phyloP scores from a whole-genome alignment of 2,888 invertebrate species.

The Andricus quercusramuli region DNA sequence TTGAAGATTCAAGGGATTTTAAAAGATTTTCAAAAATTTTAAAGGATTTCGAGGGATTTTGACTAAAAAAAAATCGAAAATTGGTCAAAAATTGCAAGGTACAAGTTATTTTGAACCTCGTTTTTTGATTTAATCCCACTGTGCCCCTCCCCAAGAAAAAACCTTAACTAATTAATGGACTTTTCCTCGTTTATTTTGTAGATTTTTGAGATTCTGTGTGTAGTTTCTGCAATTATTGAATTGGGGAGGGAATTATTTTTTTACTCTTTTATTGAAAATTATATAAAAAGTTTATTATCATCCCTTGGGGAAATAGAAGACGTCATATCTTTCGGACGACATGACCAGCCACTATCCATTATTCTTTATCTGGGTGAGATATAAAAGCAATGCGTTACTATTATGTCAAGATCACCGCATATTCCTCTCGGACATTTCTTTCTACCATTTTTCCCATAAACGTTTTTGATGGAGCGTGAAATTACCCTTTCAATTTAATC shows the following conservation, averaged over 20 bases:
- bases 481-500: slow-evolving; percentile 33
- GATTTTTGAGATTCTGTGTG: not conserved
- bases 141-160: too few species aligned
- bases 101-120: too few species aligned
- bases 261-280: slow-evolving; percentile 32
- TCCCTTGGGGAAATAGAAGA: slow-evolving; percentile 62
- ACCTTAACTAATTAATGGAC: too few species aligned
- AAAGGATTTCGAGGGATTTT: too few species aligned
- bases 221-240: not conserved
- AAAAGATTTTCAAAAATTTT: too few species aligned
- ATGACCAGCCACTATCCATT: slow-evolving; percentile 70
- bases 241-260: not conserved
- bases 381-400: slow-evolving; percentile 76
- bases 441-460: slow-evolving; percentile 50
- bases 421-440: slow-evolving; percentile 61
- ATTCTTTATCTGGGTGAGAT: slow-evolving; percentile 76
- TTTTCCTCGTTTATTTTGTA: not conserved
- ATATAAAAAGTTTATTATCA: slow-evolving; percentile 55
- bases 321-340: slow-evolving; percentile 72
- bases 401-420: slow-evolving; percentile 74
- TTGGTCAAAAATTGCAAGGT: too few species aligned
- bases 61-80: too few species aligned
- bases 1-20: too few species aligned
- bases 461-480: slow-evolving; percentile 24
- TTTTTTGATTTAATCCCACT: too few species aligned